Evolutionary conservation across 2,797 vertebrate species (phyloP).

Genomic region (Kryptolebias ocellatus): DNA sequence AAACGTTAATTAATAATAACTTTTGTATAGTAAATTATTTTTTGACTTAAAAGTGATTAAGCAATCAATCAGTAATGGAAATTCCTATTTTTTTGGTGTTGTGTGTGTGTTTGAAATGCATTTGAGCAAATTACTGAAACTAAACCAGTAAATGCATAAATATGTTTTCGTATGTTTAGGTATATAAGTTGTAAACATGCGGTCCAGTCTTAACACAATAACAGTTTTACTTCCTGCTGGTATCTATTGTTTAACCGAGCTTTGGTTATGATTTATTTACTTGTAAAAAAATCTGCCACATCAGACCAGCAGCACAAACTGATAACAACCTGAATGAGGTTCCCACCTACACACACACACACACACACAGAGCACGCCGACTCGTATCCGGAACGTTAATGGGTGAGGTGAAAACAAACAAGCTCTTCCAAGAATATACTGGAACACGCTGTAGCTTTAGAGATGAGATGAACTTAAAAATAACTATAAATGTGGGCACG

Average conservation of each 20-base stretch:
- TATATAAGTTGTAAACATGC: background rate
- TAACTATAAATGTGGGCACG: constrained; percentile 44
- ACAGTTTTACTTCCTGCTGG: constrained; percentile 4
- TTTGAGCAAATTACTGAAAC: background rate
- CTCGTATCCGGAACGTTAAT: constrained; percentile 29
- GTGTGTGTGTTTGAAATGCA: background rate
- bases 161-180: no score
- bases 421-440: constrained; percentile 54
- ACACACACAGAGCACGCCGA: constrained; percentile 19
- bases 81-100: no score
- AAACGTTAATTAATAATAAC: no score
- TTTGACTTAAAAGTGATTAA: background rate
- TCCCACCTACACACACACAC: constrained; percentile 3
- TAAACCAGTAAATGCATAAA: background rate
- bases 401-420: constrained; percentile 57
- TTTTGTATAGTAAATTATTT: background rate
- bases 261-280: constrained; percentile 20
- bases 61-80: background rate
- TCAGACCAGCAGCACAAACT: constrained; percentile 10
- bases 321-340: constrained; percentile 10
- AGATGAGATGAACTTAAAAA: constrained; percentile 32
- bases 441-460: constrained; percentile 46
- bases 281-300: constrained; percentile 6
- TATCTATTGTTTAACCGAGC: background rate
- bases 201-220: background rate